Base-by-base conservation (phyloP, 2,113 vertebrate species). In the Trichechus manatus region DNA sequence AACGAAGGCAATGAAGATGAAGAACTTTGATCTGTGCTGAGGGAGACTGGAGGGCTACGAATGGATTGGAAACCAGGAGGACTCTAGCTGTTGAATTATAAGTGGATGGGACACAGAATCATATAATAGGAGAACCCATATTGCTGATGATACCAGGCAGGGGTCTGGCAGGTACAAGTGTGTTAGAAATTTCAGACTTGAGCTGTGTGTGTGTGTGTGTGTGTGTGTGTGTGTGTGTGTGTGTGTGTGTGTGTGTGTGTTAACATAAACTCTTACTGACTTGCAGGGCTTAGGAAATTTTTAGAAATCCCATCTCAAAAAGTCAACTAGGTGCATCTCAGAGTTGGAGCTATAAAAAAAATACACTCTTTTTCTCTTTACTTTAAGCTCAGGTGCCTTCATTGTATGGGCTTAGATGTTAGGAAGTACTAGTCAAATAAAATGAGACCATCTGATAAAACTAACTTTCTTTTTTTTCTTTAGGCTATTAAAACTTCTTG, bases 201-300 rank as follows among this genome's bases (percentile, higher is more conserved):
- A 47, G 22, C 0, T 83, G 0, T 81, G 14, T 74, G 50, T 2
- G 0, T 81, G 14, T 74, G 50, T 2, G 0, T 33, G 31, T 33
- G 27, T 14, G 20, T 29, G 4, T 39, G 23, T 6, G 3, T 44
- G 31, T 80, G 15, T 44, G 22, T 36, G 31, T 53, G 77, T 36
- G 47, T 61, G 23, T 61, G 13, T 47, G 3, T 39, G 36, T 70
- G 29, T 20, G 17, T 44, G 31, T 80, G 10, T 44, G 59, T 84
- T 27, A 23, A 27, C 22, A 47, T 0, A 17, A 13, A 77, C 22
- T 59, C 31, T n/a, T 27, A 25, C n/a, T 20, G 29, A 6, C 29
- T 84, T 91, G 75, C 44, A 75, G 47, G 9, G 47, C n/a, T 59
- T 85, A 33, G 14, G n/a, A 25, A 64, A 80, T 27, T 42, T 90